Conservation (phyloP, 2,113 vertebrate species). For the Gavia stellata region DNA sequence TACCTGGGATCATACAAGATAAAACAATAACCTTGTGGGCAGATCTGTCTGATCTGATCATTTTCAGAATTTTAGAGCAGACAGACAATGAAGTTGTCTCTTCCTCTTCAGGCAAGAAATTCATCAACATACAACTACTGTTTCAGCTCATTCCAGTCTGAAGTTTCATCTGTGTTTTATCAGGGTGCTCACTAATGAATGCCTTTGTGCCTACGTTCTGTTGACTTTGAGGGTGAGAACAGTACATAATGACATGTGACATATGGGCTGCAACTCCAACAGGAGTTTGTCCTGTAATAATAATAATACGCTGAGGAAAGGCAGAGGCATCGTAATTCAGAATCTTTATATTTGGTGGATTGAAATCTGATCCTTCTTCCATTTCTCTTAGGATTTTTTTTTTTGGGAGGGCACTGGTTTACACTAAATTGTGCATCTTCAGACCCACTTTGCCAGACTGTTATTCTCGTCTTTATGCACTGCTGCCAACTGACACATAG, state of each 20-base stretch:
- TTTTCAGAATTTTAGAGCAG: not conserved
- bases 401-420: not conserved
- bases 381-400: not conserved
- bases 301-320: not conserved
- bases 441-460: not conserved
- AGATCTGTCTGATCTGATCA: not conserved
- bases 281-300: not conserved
- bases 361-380: not conserved
- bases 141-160: not conserved
- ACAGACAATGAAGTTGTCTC: not conserved
- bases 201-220: not conserved
- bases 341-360: not conserved
- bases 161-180: not conserved
- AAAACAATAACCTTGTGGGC: not conserved
- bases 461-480: not conserved
- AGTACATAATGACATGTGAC: not conserved
- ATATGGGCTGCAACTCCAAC: not conserved
- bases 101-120: not conserved
- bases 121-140: not conserved
- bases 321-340: not conserved
- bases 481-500: not conserved
- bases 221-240: not conserved
- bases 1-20: not conserved
- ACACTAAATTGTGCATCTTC: not conserved
- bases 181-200: not conserved